These are phyloP conservation scores for Oryzias celebensis DNA, from an alignment of 2,113 vertebrate genomes.

Conservation along the genomic window DNA sequence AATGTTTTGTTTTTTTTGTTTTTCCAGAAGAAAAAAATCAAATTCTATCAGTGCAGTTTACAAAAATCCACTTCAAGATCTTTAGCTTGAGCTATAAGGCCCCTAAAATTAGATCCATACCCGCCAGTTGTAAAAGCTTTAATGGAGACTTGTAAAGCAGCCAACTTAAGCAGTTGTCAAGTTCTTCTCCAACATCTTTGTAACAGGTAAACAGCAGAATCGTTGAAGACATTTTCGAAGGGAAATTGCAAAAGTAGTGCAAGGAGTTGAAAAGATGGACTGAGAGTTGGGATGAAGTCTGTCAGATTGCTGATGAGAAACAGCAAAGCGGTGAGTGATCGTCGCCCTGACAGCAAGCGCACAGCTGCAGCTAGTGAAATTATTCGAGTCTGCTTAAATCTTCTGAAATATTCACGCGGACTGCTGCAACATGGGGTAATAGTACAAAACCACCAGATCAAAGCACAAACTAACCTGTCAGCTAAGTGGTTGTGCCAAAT, in stretches of 20 bases:
- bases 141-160: background rate
- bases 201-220: slow-evolving; percentile 16
- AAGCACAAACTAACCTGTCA: slow-evolving; percentile 15
- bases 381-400: slow-evolving; percentile 34
- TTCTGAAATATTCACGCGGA: slow-evolving; percentile 34
- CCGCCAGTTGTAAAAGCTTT: background rate
- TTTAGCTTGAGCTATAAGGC: slow-evolving; percentile 9
- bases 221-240: slow-evolving; percentile 10
- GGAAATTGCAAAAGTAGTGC: slow-evolving; percentile 18
- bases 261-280: slow-evolving; percentile 32
- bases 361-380: slow-evolving; percentile 29
- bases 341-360: slow-evolving; percentile 15
- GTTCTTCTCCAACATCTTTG: slow-evolving; percentile 10
- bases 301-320: slow-evolving; percentile 50
- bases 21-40: background rate
- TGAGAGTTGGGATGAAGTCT: slow-evolving; percentile 35
- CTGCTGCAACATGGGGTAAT: slow-evolving; percentile 46
- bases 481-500: slow-evolving; percentile 10
- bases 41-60: background rate
- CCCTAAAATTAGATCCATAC: background rate
- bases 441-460: slow-evolving; percentile 22
- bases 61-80: background rate
- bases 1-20: background rate
- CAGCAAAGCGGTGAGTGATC: slow-evolving; percentile 24
- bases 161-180: slow-evolving; percentile 10